Base-by-base conservation (phyloP, 2,888 invertebrate genomes). In the Kryphioiulus occultus region DNA sequence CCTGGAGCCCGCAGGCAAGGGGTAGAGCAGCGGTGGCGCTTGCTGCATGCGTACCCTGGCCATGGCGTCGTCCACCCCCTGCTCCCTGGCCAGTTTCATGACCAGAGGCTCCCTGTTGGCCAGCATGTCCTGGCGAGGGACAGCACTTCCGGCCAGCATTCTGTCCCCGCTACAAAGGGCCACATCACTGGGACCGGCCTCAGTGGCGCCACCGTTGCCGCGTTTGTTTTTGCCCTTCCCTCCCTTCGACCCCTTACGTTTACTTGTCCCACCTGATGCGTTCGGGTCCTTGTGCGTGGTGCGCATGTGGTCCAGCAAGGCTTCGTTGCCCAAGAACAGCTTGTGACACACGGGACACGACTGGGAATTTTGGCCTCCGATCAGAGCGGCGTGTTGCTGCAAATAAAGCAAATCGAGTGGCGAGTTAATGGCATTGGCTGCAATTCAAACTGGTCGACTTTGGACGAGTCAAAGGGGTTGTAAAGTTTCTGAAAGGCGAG, bases 301-400 rank as follows among this genome's bases (percentile, higher is more conserved):
- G 93, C 97, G 97, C 97, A 98, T 97, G 92, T 98, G 98, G 93
- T 98, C 97, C 94, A 98, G 97, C 89, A 98, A 94, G 88, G 97
- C 96, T 93, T 98, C 97, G 90, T 96, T 96, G 90, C 97, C 97
- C 91, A 97, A 95, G 93, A 97, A 97, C 92, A 97, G 95, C 93
- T 98, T 97, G 94, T 97, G 97, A 93, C 97, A 98, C 91, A 97
- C 95, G 87, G 97, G 97, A 93, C 98, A 98, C 90, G 96, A 96
- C 89, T 97, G 96, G 89, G 97, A 96, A 91, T 96, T 96, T 90
- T 97, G 97, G 91, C 97, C 97, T 91, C 97, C 97, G 94, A 96
- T 95, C 92, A 97, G 95, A 91, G 97, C 97, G 91, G 96, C 96
- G 94, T 97, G 97, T 95, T 97, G 97, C 95, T 97, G 96, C 95